phyloP scores from a whole-genome alignment of 2,797 vertebrate genomes.

The Micropoecilia bifurca region DNA sequence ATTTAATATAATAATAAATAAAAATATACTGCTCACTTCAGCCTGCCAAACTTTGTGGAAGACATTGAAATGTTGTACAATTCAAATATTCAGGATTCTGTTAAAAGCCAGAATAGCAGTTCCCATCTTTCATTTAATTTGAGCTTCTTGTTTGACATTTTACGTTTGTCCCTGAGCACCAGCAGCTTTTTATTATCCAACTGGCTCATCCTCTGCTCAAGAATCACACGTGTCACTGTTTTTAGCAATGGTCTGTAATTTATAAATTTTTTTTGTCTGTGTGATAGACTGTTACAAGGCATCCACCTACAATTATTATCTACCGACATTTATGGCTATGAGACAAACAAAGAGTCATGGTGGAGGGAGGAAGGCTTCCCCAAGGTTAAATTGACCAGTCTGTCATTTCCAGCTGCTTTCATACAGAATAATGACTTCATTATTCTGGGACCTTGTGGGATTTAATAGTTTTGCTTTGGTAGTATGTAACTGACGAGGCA shows the following conservation, averaged over 20 bases:
- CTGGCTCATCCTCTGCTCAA: conserved; percentile 31
- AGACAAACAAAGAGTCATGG: conserved; percentile 80
- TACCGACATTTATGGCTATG: conserved; percentile 63
- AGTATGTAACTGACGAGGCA: conserved; percentile 57
- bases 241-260: conserved; percentile 16
- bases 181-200: conserved; percentile 30
- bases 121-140: conserved; percentile 3
- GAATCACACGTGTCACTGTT: conserved; percentile 46
- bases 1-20: not conserved
- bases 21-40: not conserved
- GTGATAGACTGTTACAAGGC: conserved; percentile 65
- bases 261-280: conserved; percentile 58
- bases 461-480: conserved; percentile 45
- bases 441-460: conserved; percentile 67
- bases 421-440: conserved; percentile 83
- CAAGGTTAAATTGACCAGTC: conserved; percentile 80
- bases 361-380: conserved; percentile 75
- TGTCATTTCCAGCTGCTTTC: conserved; percentile 84
- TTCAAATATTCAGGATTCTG: not conserved
- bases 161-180: conserved; percentile 31
- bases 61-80: not conserved
- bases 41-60: not conserved
- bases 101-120: conserved; percentile 7
- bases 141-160: conserved; percentile 45
- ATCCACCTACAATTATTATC: conserved; percentile 66